Percentiles rank a stretch among this genome's conserved stretches.
Evolutionary conservation across 2,888 invertebrate species (phyloP).

Genomic region (Bombylius discolor): DNA sequence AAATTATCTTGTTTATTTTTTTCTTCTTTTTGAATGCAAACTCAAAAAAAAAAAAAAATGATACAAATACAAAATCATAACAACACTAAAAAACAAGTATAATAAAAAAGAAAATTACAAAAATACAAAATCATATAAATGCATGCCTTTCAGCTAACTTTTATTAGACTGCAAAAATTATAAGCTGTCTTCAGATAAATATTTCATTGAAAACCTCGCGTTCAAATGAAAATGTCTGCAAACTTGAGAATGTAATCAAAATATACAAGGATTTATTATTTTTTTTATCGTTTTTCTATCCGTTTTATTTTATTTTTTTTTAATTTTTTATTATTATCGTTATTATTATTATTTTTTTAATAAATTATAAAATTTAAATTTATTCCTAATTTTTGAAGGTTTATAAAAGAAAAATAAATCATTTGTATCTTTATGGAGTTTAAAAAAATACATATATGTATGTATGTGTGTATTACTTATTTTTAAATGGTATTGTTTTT

Average conservation of each 20-base stretch:
- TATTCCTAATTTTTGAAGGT: too few species aligned
- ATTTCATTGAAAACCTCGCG: background rate
- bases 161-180: background rate
- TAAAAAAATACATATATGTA: too few species aligned
- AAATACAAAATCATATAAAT: background rate
- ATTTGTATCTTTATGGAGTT: too few species aligned
- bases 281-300: background rate
- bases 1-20: background rate
- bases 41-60: background rate
- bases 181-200: background rate
- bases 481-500: too few species aligned
- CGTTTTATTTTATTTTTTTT: background rate
- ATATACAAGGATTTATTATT: background rate
- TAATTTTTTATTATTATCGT: background rate
- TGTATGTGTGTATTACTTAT: too few species aligned
- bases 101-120: background rate
- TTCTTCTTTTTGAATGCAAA: too few species aligned
- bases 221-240: background rate
- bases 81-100: background rate
- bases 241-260: background rate
- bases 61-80: too few species aligned
- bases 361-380: too few species aligned
- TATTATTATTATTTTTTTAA: background rate
- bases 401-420: too few species aligned
- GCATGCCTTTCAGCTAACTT: slow-evolving; percentile 5